These are phyloP conservation scores for Cerceris ruficornis DNA, from an alignment of 2,888 invertebrate species.

Conservation along the genomic window DNA sequence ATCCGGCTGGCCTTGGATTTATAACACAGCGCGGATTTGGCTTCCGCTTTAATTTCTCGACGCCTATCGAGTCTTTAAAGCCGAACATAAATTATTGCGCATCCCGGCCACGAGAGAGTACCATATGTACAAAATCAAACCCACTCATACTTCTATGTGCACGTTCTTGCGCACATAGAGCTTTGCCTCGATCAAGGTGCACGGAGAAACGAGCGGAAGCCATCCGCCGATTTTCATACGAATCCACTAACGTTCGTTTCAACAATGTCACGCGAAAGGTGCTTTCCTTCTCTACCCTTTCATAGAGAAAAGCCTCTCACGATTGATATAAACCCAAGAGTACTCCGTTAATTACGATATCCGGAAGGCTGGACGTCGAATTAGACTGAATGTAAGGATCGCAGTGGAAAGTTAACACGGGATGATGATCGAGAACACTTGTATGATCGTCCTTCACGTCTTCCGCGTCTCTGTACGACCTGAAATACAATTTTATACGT, in stretches of 20 bases:
- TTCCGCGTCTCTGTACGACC: conserved; percentile 60
- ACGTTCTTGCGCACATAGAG: neutral
- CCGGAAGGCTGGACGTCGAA: conserved; percentile 77
- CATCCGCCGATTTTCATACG: conserved; percentile 3
- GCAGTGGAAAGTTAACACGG: conserved; percentile 77
- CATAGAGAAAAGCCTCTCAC: conserved; percentile 41
- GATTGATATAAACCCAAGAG: conserved; percentile 79
- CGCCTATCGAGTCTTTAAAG: neutral
- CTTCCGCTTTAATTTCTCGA: neutral
- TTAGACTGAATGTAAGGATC: conserved; percentile 80
- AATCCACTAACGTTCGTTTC: conserved; percentile 2
- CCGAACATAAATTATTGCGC: neutral
- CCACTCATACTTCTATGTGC: neutral
- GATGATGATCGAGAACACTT: conserved; percentile 74
- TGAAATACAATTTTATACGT: conserved; percentile 47
- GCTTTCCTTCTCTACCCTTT: neutral
- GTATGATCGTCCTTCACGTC: conserved; percentile 50
- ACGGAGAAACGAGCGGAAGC: neutral
- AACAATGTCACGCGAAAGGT: neutral
- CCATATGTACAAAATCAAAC: conserved; percentile 12
- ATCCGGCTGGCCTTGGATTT: neutral
- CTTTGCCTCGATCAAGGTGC: conserved; percentile 13
- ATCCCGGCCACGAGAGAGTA: neutral
- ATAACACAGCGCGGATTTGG: neutral
- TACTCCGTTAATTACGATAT: conserved; percentile 81